Evolutionary conservation across 2,888 invertebrate species (phyloP), one percentile per base, ranked within the genome.

Genomic region (Apodemia zela): DNA sequence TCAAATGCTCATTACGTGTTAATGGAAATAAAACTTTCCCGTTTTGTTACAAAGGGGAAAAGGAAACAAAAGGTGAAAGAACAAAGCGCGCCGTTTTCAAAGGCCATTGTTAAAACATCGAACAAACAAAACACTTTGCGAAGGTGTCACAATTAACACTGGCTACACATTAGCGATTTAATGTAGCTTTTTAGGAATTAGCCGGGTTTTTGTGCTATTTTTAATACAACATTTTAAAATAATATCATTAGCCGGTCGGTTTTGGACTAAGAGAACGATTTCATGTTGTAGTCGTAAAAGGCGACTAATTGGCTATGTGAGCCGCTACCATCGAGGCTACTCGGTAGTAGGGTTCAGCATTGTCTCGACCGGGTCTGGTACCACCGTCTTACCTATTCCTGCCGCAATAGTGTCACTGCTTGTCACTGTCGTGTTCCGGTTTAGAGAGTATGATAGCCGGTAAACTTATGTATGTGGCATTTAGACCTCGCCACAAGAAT

Each of bases 91-190:
- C 57, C 13, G 57, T 57, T 57, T 57, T 57, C 57, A 57, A 57
- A 57, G 57, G 57, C 25, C 29, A 57, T 57, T 57, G 57, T 57
- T 57, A 25, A 15, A 57, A 57, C 57, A 29, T 29, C 57, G 25
- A 57, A 57, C 54, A 54, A 54, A 54, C 57, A 57, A 54, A 54
- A 54, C 57, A 57, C 57, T 57, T 57, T 57, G 57, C 57, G 25
- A 25, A 57, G 57, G 57, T 57, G 57, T 57, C 29, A 57, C 25
- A 57, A 57, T 57, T 57, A 57, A 57, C 57, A 25, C 29, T 7
- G 29, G 57, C 2, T 25, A n/a, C 57, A 57, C 57, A 57, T 57
- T 57, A 57, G 57, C 57, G 25, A 57, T 57, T 57, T 57, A 11
- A 57, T 57, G 25, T 29, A 6, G 25, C 47, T 5, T 57, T 57